Base-by-base conservation (phyloP, 2,797 vertebrate genomes). In the Cirrhinus molitorella region DNA sequence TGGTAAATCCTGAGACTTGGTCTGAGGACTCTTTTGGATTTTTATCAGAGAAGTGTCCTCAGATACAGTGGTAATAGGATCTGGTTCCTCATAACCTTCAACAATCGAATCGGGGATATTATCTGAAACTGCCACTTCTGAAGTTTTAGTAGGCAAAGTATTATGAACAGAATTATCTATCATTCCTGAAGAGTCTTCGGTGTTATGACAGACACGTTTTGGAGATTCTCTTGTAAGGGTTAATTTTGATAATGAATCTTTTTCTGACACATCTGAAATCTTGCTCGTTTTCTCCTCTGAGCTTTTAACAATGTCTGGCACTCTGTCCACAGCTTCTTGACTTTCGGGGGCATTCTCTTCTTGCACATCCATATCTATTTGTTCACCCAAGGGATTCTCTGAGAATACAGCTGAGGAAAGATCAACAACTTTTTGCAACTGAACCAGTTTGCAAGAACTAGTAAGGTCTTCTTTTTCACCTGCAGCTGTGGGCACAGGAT, bases 61-160 rank as follows among this genome's bases (percentile, higher is more conserved):
- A 72, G 63, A 17, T 21, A 71, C 34, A 47, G 66, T 40, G 49
- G 25, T 19, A 21, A 79, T 45, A 25, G 23, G 12, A 77, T 23
- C 53, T 83, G 87, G 83, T 67, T 81, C 21, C 13, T 37, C 59
- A 45, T 25, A n/a, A 83, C 65, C 19, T 71, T 87, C 75, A 59
- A 47, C 31, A 49, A 16, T 51, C 61, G 84, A 80, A 65, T 55
- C 74, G 31, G 79, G 23, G 3, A 31, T 8, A 28, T 6, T 73
- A 81, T 87, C 77, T n/a, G 45, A n/a, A n/a, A 10, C n/a, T 6
- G 59, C 12, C 16, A 19, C 16, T 79, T 85, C 66, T 65, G 47
- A 17, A 23, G 21, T 74, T 81, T 83, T 71, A 28, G 5, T 5
- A 13, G 43, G 23, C 23, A 75, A 68, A 75, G 9, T 9, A 31